Conservation (phyloP, 1,140 invertebrate genomes). For the Leptinotarsa texana region DNA sequence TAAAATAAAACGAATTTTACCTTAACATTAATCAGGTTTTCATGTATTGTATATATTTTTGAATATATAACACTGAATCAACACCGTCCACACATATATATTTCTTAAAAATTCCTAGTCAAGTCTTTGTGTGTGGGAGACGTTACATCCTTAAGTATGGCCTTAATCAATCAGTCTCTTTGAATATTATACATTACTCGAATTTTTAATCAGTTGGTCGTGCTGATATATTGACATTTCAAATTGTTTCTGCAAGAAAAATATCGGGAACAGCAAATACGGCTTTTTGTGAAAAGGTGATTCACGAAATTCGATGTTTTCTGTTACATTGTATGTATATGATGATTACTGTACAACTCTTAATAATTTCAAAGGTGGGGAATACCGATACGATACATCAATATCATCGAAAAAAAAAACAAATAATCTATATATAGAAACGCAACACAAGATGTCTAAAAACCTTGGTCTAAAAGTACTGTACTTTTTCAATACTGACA, state of each 20-base stretch:
- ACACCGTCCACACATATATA: constrained; percentile 25
- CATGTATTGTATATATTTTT: constrained; percentile 4
- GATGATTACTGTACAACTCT: too few relatives aligned
- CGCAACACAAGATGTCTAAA: too few relatives aligned
- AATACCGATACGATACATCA: too few relatives aligned
- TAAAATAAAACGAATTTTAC: constrained; percentile 33
- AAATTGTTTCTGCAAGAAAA: constrained; percentile 28
- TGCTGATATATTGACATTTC: constrained; percentile 25
- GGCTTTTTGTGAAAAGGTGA: too few relatives aligned
- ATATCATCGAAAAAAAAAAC: too few relatives aligned
- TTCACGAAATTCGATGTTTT: too few relatives aligned
- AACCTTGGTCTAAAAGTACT: too few relatives aligned
- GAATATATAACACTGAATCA: constrained; percentile 27
- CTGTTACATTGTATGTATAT: too few relatives aligned
- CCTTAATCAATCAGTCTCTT: constrained; percentile 37
- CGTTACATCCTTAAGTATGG: constrained; percentile 36
- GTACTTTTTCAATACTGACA: too few relatives aligned
- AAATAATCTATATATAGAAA: too few relatives aligned
- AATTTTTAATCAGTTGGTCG: constrained; percentile 30
- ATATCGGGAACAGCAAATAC: background rate
- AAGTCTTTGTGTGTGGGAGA: constrained; percentile 27
- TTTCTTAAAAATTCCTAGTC: constrained; percentile 17
- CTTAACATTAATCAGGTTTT: constrained; percentile 30
- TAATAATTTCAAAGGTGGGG: too few relatives aligned
- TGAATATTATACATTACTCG: constrained; percentile 30